These are phyloP conservation scores for Morone chrysops DNA, from an alignment of 2,113 vertebrate genomes.

Conservation along the genomic window DNA sequence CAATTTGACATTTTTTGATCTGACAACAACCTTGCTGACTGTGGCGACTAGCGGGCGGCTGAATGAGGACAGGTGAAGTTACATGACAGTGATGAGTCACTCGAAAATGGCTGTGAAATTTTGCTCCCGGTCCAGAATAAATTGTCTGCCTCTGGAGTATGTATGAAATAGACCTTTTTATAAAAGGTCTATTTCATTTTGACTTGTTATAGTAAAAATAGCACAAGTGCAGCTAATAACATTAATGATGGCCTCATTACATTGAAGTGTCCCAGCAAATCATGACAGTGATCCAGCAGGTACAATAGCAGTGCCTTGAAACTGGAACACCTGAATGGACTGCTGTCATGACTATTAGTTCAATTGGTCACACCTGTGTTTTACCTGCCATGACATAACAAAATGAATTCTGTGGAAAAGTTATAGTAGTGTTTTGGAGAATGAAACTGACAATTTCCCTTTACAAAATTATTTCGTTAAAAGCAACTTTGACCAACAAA, in stretches of 20 bases:
- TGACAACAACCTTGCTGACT: not conserved
- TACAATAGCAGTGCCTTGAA: constrained; percentile 29
- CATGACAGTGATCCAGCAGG: constrained; percentile 41
- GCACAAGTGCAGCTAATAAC: constrained; percentile 37
- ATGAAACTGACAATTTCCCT: not conserved
- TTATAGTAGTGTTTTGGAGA: not conserved
- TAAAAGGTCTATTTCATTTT: not conserved
- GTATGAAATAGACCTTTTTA: not conserved
- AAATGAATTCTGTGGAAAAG: constrained; percentile 23
- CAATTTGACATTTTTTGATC: not conserved
- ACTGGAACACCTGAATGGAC: constrained; percentile 49
- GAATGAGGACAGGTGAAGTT: not conserved
- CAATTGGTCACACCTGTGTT: constrained; percentile 50
- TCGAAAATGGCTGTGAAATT: not conserved
- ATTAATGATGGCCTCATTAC: constrained; percentile 48
- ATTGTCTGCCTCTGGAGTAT: not conserved
- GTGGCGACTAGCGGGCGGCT: not conserved
- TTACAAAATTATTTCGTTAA: not conserved
- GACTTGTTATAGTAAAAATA: constrained; percentile 29
- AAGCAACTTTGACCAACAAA: constrained; percentile 5
- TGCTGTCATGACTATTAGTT: constrained; percentile 32
- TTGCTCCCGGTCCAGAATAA: not conserved
- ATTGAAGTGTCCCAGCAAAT: constrained; percentile 16
- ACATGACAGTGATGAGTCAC: not conserved
- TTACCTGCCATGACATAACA: constrained; percentile 19